phyloP scores from a whole-genome alignment of 1,140 invertebrate species.

The Lepidurus apus region DNA sequence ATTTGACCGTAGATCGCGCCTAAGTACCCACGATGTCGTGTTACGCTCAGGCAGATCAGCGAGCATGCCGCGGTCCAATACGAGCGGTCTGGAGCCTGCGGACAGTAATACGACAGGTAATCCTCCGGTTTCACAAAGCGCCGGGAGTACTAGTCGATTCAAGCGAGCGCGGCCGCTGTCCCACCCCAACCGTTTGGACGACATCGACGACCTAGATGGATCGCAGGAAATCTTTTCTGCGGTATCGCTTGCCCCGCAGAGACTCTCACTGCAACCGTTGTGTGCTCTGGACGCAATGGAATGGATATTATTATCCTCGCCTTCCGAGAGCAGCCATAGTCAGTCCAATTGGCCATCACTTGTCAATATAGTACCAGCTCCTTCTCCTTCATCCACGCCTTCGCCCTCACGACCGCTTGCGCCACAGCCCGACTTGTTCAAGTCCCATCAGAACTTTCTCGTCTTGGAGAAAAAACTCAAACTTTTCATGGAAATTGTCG shows the following conservation, averaged over 20 bases:
- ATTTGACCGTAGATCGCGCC: constrained; percentile 24
- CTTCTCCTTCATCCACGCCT: constrained; percentile 40
- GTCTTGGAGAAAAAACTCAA: constrained; percentile 67
- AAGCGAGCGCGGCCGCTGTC: not conserved
- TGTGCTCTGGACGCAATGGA: not conserved
- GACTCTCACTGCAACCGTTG: not conserved
- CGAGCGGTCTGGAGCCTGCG: not conserved
- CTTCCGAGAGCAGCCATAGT: constrained; percentile 43
- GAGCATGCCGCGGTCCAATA: constrained; percentile 26
- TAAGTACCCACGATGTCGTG: not conserved
- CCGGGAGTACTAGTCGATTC: not conserved
- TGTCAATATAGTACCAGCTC: constrained; percentile 37
- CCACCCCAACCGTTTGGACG: not conserved
- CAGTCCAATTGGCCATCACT: constrained; percentile 39
- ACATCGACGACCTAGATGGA: not conserved
- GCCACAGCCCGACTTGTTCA: constrained; percentile 46
- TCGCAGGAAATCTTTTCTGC: not conserved
- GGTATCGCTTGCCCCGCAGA: not conserved
- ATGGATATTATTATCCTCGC: constrained; percentile 15
- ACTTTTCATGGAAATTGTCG: constrained; percentile 70
- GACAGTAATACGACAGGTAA: not conserved
- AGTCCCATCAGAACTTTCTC: constrained; percentile 59
- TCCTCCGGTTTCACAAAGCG: not conserved
- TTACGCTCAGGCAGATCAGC: constrained; percentile 19
- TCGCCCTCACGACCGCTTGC: constrained; percentile 52